These are phyloP conservation scores for Rachycentron canadum DNA, from an alignment of 2,797 vertebrate genomes.

Conservation along the genomic window DNA sequence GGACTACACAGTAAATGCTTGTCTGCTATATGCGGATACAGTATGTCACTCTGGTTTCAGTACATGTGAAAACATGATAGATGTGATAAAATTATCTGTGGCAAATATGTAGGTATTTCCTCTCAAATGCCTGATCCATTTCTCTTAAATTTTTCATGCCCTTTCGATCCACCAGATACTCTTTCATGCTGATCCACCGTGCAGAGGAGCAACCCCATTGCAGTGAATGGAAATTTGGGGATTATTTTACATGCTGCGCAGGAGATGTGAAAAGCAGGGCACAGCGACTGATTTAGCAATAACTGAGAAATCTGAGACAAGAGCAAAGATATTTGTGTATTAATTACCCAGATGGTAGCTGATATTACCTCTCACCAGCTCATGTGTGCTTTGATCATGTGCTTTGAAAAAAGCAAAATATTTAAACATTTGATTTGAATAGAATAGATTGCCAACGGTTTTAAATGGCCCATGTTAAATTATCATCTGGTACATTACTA, in stretches of 20 bases:
- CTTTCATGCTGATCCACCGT: conserved; percentile 80
- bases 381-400: conserved; percentile 59
- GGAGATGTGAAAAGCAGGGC: conserved; percentile 85
- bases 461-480: conserved; percentile 73
- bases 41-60: conserved; percentile 56
- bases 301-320: conserved; percentile 87
- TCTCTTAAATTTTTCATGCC: conserved; percentile 85
- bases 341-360: conserved; percentile 82
- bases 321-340: conserved; percentile 88
- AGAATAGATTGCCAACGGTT: conserved; percentile 65
- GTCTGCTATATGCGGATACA: conserved; percentile 8
- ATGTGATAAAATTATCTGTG: conserved; percentile 64
- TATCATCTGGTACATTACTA: conserved; percentile 62
- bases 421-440: no score
- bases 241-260: conserved; percentile 87
- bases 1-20: conserved; percentile 4
- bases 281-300: conserved; percentile 87
- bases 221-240: conserved; percentile 82
- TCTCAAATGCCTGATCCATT: conserved; percentile 81
- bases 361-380: conserved; percentile 73
- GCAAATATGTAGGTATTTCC: conserved; percentile 79
- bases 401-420: conserved; percentile 78
- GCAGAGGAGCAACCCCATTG: conserved; percentile 78
- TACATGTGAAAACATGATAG: conserved; percentile 65
- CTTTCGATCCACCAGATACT: conserved; percentile 82